A percentile compares a stretch with the other conserved stretches of the same genome.
These are phyloP conservation scores for Nanorana parkeri DNA, from an alignment of 2,113 vertebrate genomes.

Conservation along the genomic window DNA sequence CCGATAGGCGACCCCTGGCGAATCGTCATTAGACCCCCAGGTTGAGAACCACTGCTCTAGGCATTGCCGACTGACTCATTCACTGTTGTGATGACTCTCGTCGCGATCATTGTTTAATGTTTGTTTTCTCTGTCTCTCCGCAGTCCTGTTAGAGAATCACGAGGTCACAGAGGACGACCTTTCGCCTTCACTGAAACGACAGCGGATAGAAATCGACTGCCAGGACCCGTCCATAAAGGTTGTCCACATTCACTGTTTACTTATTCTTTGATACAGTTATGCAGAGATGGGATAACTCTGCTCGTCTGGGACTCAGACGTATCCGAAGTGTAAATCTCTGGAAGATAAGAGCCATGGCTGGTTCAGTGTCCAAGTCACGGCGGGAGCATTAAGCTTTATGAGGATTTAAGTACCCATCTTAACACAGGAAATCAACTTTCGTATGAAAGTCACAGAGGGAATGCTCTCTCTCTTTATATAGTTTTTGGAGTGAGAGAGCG, in stretches of 20 bases:
- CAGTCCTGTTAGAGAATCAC: conserved; percentile 90
- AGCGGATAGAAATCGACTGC: conserved; percentile 84
- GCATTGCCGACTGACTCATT: background rate
- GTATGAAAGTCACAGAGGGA: too few relatives aligned
- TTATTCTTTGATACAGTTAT: background rate
- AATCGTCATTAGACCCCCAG: too few relatives aligned
- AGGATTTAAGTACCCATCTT: background rate
- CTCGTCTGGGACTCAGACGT: background rate
- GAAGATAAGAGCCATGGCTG: background rate
- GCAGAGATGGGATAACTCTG: background rate
- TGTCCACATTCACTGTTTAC: background rate
- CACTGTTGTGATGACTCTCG: background rate
- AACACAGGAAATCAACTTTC: too few relatives aligned
- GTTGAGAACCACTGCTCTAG: too few relatives aligned
- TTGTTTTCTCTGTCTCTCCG: conserved; percentile 42
- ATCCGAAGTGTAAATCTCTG: background rate
- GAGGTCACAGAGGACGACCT: conserved; percentile 83
- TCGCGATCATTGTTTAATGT: background rate
- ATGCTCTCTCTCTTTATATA: too few relatives aligned
- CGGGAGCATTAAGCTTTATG: background rate
- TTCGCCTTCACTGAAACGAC: conserved; percentile 86
- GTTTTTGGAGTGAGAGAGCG: too few relatives aligned
- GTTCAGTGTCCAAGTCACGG: background rate
- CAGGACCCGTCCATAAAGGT: conserved; percentile 94
- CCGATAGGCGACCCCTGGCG: too few relatives aligned